Conservation (phyloP, 2,888 invertebrate species). For the Orthonychiurus folsomi region DNA sequence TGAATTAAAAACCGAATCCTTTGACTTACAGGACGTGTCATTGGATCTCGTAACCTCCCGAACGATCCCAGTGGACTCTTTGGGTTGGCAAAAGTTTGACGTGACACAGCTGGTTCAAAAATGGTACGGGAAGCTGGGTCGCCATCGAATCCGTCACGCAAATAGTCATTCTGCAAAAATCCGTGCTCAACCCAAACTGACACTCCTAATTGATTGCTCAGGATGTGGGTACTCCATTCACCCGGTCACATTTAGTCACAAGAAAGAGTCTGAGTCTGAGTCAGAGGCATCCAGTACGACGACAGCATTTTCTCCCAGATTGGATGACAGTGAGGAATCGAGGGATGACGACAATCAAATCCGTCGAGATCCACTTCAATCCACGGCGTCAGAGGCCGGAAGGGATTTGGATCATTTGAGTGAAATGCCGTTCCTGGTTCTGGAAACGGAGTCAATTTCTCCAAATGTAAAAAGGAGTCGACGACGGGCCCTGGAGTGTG, state of each 20-base stretch:
- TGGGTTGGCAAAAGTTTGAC: constrained; percentile 82
- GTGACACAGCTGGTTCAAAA: constrained; percentile 65
- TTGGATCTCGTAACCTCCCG: constrained; percentile 53
- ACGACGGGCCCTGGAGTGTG: constrained; percentile 74
- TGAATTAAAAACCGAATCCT: constrained; percentile 18
- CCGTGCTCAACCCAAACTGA: constrained; percentile 49
- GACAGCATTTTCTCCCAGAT: background rate
- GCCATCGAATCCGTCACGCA: constrained; percentile 32
- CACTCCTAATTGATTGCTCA: constrained; percentile 57
- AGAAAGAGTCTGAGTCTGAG: constrained; percentile 12
- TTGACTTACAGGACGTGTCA: constrained; percentile 41
- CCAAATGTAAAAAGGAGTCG: constrained; percentile 52
- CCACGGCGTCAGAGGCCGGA: background rate
- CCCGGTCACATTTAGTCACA: constrained; percentile 33
- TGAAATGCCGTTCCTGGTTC: constrained; percentile 39
- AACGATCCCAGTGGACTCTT: constrained; percentile 54
- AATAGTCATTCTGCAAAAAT: constrained; percentile 23
- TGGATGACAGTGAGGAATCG: background rate
- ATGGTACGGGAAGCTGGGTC: constrained; percentile 53
- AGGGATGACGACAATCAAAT: background rate
- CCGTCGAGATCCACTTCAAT: background rate
- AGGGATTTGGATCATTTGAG: constrained; percentile 33
- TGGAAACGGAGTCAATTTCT: constrained; percentile 37
- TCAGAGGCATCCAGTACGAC: background rate
- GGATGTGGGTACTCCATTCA: constrained; percentile 43